phyloP scores from a whole-genome alignment of 2,113 vertebrate genomes.

The Sceloporus tristichus region DNA sequence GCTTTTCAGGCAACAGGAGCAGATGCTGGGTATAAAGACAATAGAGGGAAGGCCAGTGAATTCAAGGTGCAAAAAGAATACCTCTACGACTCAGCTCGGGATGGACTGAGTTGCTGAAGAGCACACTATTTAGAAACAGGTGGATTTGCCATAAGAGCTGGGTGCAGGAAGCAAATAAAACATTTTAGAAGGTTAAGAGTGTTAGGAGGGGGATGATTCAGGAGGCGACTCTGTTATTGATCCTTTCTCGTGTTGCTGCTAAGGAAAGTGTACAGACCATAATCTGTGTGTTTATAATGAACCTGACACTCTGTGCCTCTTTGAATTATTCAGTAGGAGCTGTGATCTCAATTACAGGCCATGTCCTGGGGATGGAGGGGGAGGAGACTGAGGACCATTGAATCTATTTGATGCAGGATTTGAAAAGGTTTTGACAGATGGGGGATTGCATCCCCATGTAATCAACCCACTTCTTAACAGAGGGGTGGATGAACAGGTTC shows the following conservation, averaged over 20 bases:
- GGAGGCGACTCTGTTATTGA: neutral
- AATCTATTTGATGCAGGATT: slow-evolving; percentile 33
- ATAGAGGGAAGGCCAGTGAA: slow-evolving; percentile 1
- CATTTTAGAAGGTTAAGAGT: too few relatives aligned
- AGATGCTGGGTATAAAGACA: slow-evolving; percentile 29
- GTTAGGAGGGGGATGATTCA: neutral
- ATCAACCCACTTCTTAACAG: slow-evolving; percentile 71
- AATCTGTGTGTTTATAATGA: slow-evolving; percentile 69
- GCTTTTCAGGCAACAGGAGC: slow-evolving; percentile 9
- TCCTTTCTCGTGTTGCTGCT: neutral
- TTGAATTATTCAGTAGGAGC: slow-evolving; percentile 72
- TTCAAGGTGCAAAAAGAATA: slow-evolving; percentile 16
- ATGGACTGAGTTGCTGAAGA: slow-evolving; percentile 10
- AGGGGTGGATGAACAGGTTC: slow-evolving; percentile 65
- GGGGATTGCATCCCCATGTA: slow-evolving; percentile 47
- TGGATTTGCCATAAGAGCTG: neutral
- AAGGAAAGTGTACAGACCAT: slow-evolving; percentile 40
- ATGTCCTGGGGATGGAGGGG: slow-evolving; percentile 53
- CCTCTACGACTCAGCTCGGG: neutral
- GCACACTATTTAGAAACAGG: slow-evolving; percentile 5
- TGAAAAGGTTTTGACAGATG: slow-evolving; percentile 73
- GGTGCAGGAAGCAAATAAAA: neutral
- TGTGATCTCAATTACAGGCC: slow-evolving; percentile 58
- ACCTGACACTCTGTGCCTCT: slow-evolving; percentile 54
- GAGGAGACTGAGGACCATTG: slow-evolving; percentile 46